phyloP scores from a whole-genome alignment of 30 jellyfish, hydroid and myxozoan genomes.

The Sanderia malayensis region DNA sequence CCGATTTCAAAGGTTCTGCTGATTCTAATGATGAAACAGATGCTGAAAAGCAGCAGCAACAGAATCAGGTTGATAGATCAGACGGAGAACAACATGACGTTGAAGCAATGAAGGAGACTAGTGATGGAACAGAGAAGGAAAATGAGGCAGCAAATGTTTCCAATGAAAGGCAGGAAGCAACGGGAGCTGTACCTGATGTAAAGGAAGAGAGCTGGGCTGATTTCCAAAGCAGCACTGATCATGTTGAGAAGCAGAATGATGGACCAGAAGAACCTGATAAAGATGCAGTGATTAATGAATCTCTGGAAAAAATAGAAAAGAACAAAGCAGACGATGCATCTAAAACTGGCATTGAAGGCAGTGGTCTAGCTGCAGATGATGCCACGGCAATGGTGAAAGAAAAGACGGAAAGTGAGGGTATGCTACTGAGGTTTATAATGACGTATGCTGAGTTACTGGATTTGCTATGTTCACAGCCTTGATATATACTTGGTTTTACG shows the following conservation, averaged over 20 bases:
- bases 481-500: too few relatives aligned
- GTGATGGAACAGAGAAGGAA: neutral
- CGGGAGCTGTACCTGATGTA: neutral
- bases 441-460: too few relatives aligned
- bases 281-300: neutral
- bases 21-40: neutral
- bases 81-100: conserved; percentile 2
- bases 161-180: neutral
- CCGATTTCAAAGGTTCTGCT: conserved; percentile 27
- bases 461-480: too few relatives aligned
- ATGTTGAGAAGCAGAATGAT: neutral
- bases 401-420: too few relatives aligned
- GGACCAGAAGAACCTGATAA: neutral
- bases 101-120: neutral
- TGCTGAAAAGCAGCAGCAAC: conserved; percentile 10
- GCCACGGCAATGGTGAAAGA: too few relatives aligned
- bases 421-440: too few relatives aligned
- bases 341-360: too few relatives aligned
- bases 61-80: neutral
- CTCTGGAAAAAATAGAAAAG: too few relatives aligned
- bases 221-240: neutral
- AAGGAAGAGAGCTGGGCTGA: neutral
- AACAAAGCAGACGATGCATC: too few relatives aligned
- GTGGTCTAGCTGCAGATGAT: too few relatives aligned
- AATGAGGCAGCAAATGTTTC: neutral